Conservation (phyloP, 1,140 invertebrate genomes). For the Rhopalosiphum padi region DNA sequence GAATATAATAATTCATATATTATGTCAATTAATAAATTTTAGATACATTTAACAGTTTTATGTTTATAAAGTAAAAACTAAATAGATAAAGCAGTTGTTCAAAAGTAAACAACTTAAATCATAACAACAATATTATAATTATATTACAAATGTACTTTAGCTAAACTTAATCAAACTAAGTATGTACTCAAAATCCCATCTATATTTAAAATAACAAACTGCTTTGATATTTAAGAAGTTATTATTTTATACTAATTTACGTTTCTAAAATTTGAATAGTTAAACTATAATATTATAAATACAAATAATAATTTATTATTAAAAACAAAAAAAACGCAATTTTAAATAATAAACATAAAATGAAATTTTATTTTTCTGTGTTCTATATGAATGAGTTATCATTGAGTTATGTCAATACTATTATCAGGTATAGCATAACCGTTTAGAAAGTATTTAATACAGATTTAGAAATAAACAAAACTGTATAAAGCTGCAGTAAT, state of each 20-base stretch:
- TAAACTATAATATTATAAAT: background rate
- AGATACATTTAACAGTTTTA: background rate
- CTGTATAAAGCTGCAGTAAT: background rate
- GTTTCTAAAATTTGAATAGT: background rate
- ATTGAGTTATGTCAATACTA: background rate
- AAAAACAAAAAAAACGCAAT: background rate
- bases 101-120: background rate
- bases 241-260: background rate
- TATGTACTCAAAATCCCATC: background rate
- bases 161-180: background rate
- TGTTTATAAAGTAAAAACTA: background rate
- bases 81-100: background rate
- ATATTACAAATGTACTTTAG: background rate
- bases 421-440: background rate
- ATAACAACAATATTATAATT: background rate
- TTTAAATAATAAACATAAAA: background rate
- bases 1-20: background rate
- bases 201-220: slow-evolving; percentile 8
- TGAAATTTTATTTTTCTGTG: background rate
- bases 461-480: background rate
- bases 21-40: background rate
- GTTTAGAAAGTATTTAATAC: background rate
- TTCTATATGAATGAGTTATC: background rate
- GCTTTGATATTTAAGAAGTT: background rate
- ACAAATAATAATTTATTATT: background rate